Evolutionary conservation across 2,113 vertebrate species (phyloP), one percentile per base, ranked within the genome.

Genomic region (Labeo catla): DNA sequence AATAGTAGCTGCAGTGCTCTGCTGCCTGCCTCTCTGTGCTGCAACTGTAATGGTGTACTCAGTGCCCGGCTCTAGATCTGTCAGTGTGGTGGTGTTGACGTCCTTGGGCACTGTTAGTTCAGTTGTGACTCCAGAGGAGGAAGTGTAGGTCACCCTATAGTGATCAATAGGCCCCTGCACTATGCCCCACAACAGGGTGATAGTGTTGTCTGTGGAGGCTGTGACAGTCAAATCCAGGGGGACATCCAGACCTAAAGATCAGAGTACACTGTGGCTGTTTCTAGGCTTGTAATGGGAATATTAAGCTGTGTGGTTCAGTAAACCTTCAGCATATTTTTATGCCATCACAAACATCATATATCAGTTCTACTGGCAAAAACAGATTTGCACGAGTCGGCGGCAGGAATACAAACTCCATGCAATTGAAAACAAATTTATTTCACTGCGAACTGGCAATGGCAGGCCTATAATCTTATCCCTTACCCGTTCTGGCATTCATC

Each of bases 401-500:
- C 76, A 79, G 76, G 10, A 79, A 79, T 59, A 43, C 52, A 57
- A 79, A 59, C 52, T 59, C 8, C 50, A 54, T 57, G 28, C 28
- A 57, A 36, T 39, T 36, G 15, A 21, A 57, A 57, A 39, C 16
- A 10, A 13, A 45, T 49, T 10, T 50, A 49, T 16, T 66, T 81
- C n/a, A 28, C 61, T 12, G 68, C 3, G 85, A 85, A 85, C 19
- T 43, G 57, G 50, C 65, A 74, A 76, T 34, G 7, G 86, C 2
- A 83, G 3, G 57, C 23, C 34, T 39, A 54, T 13, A 76, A 72
- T 21, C 16, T 86, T 3, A 4, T 54, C 76, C 82, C 96, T 97
- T 89, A 98, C 98, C 97, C 0, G 98, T 99, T 86, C 98, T 96
- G 84, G 98, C 97, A 0, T 99, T 99, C 96, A 98, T 97, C 65